Percentiles rank a stretch among this genome's conserved stretches.
Conservation (phyloP, 2,113 vertebrate species). For the Tetraodon nigroviridis region DNA sequence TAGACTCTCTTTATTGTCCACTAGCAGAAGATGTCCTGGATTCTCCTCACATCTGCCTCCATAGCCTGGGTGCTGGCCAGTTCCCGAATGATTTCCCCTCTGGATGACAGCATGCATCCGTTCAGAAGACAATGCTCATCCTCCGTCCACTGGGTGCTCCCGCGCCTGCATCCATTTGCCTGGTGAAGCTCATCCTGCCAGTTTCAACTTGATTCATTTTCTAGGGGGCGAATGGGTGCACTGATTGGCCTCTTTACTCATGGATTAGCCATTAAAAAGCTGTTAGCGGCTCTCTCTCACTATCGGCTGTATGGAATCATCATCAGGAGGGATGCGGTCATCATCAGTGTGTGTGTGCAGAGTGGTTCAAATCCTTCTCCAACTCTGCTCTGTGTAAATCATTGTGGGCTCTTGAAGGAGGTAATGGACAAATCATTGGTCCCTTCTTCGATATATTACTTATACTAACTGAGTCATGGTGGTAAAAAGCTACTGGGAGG, state of each 20-base stretch:
- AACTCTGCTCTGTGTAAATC: constrained; percentile 63
- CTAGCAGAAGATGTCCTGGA: neutral
- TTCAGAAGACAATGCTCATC: constrained; percentile 54
- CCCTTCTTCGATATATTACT: constrained; percentile 52
- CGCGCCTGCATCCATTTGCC: constrained; percentile 55
- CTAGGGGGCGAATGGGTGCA: constrained; percentile 59
- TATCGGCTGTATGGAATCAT: constrained; percentile 67
- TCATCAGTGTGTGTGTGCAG: constrained; percentile 59
- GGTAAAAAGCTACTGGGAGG: constrained; percentile 47
- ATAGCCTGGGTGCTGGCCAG: constrained; percentile 50
- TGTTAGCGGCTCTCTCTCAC: constrained; percentile 65
- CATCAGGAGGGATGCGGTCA: constrained; percentile 59
- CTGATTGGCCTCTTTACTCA: constrained; percentile 72
- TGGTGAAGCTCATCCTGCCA: constrained; percentile 37
- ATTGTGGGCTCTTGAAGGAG: constrained; percentile 45
- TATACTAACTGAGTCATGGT: constrained; percentile 41
- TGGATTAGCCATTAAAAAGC: constrained; percentile 78
- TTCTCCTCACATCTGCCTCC: constrained; percentile 31
- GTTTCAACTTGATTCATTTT: constrained; percentile 65
- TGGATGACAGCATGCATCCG: constrained; percentile 52
- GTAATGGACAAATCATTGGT: constrained; percentile 63
- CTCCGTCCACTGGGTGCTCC: constrained; percentile 38
- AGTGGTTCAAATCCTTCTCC: constrained; percentile 65
- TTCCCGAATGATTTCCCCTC: constrained; percentile 57
- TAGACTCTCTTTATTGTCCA: neutral